Conservation (phyloP, 2,888 invertebrate genomes). For the Cryptophagus acutangulus region DNA sequence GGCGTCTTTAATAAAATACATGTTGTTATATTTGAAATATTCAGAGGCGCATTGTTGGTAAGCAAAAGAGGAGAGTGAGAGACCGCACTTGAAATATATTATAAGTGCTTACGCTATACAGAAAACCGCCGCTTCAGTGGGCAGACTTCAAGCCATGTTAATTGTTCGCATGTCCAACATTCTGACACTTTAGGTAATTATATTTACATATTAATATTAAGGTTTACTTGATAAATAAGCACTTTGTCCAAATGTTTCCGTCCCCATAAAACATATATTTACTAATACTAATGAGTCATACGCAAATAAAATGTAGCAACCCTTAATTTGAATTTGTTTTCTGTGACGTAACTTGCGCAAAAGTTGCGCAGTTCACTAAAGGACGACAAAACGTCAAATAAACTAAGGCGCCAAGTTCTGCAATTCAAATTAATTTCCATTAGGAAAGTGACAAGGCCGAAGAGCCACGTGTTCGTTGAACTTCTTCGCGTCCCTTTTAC, state of each 20-base stretch:
- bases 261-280: no score
- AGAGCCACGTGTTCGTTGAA: neutral
- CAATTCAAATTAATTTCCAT: no score
- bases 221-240: constrained; percentile 17
- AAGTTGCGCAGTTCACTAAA: neutral
- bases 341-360: neutral
- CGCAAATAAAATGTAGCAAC: no score
- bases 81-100: no score
- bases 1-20: no score
- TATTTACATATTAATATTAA: constrained; percentile 24
- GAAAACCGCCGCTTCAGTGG: constrained; percentile 16
- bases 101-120: neutral
- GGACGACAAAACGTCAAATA: neutral
- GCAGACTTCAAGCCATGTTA: constrained; percentile 14
- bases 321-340: no score
- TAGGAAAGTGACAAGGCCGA: constrained; percentile 3
- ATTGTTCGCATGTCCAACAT: constrained; percentile 23
- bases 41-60: no score
- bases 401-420: neutral
- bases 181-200: constrained; percentile 23
- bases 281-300: no score
- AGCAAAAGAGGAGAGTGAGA: no score
- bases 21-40: no score
- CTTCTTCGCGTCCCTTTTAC: constrained; percentile 10
- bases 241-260: no score